Evolutionary conservation across 2,113 vertebrate species (phyloP).

Genomic region (Gulo gulo): DNA sequence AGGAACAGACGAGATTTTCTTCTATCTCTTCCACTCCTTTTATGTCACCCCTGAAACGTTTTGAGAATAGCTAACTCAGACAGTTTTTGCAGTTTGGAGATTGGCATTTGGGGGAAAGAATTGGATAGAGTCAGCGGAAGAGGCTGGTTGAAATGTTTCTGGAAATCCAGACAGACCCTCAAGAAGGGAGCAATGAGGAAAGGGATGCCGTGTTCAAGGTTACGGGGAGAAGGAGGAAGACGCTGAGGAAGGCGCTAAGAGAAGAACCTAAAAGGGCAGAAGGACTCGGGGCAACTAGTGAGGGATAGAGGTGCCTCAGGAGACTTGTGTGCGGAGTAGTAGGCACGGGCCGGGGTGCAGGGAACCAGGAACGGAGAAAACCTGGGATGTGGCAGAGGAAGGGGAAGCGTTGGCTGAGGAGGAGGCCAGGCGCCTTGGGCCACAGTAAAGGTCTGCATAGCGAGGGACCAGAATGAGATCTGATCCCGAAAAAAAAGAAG

Average conservation of each 20-base stretch:
- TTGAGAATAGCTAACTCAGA: neutral
- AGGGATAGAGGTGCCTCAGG: neutral
- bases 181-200: neutral
- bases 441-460: neutral
- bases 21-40: neutral
- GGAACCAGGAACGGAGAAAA: neutral
- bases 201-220: neutral
- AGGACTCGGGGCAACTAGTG: neutral
- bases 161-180: neutral
- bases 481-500: neutral
- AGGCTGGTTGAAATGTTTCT: neutral
- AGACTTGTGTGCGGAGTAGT: neutral
- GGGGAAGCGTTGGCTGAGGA: neutral
- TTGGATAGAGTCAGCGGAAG: neutral
- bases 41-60: neutral
- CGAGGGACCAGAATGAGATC: neutral
- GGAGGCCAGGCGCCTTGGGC: neutral
- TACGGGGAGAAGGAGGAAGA: neutral
- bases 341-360: neutral
- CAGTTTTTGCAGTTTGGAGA: neutral
- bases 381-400: neutral
- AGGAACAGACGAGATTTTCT: neutral
- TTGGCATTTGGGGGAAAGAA: slow-evolving; percentile 2
- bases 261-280: neutral
- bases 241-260: neutral